Conservation (phyloP, 2,797 vertebrate species). For the Megalops cyprinoides region DNA sequence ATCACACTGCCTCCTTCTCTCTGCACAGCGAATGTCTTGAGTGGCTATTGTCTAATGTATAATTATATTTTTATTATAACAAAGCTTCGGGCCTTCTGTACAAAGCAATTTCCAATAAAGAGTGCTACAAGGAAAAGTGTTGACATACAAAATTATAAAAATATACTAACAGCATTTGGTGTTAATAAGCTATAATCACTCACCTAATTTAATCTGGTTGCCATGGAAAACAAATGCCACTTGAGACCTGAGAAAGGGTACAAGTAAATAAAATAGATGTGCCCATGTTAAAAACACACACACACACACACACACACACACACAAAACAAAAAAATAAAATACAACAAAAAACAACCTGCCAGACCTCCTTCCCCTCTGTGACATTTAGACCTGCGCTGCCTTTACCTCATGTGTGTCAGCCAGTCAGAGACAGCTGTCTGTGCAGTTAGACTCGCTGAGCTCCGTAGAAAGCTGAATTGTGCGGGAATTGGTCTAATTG, state of each 20-base stretch:
- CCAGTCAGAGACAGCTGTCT: slow-evolving; percentile 82
- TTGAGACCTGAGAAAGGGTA: slow-evolving; percentile 79
- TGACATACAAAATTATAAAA: slow-evolving; percentile 83
- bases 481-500: slow-evolving; percentile 88
- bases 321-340: too few relatives aligned
- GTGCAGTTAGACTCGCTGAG: slow-evolving; percentile 84
- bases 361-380: slow-evolving; percentile 63
- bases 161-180: slow-evolving; percentile 79
- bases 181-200: slow-evolving; percentile 83
- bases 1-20: slow-evolving; percentile 47
- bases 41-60: slow-evolving; percentile 77
- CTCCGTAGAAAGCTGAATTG: slow-evolving; percentile 86
- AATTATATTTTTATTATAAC: slow-evolving; percentile 83
- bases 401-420: slow-evolving; percentile 65
- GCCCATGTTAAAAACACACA: slow-evolving; percentile 55
- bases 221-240: slow-evolving; percentile 86
- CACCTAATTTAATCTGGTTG: slow-evolving; percentile 86
- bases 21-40: slow-evolving; percentile 45
- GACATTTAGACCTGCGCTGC: slow-evolving; percentile 79
- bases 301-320: slow-evolving; percentile 10
- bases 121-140: slow-evolving; percentile 76
- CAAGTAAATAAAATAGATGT: slow-evolving; percentile 75
- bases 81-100: slow-evolving; percentile 69
- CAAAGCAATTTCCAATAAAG: slow-evolving; percentile 76
- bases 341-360: slow-evolving; percentile 57